A percentile compares a stretch with the other conserved stretches of the same genome.
Conservation (phyloP, 2,797 vertebrate genomes). For the Numenius phaeopus region DNA sequence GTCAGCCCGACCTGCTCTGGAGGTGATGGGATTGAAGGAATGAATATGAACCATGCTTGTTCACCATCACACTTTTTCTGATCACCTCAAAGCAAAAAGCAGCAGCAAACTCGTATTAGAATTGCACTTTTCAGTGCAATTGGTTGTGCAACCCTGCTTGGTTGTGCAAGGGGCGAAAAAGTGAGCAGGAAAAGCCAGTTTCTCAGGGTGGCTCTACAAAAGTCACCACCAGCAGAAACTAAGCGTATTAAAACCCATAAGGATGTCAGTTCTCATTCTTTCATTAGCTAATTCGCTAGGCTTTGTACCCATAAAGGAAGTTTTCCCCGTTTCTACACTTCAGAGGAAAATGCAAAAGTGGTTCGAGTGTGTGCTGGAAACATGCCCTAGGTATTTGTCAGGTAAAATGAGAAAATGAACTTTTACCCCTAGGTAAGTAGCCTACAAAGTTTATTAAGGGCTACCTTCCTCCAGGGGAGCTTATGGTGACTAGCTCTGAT, state of each 20-base stretch:
- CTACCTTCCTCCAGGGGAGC: neutral
- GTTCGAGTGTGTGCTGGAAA: neutral
- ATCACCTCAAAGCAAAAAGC: neutral
- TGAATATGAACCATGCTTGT: neutral
- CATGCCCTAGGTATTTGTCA: neutral
- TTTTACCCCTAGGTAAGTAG: neutral
- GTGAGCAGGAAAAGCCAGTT: neutral
- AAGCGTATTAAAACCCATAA: neutral
- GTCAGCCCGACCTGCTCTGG: neutral
- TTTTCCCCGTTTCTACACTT: neutral
- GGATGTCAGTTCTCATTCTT: neutral
- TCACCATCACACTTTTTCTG: neutral
- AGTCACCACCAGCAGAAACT: neutral
- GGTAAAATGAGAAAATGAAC: constrained; percentile 4
- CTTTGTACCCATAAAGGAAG: neutral
- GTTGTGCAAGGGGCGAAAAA: neutral
- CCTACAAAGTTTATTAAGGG: neutral
- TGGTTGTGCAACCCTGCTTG: neutral
- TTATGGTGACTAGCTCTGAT: neutral
- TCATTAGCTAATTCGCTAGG: neutral
- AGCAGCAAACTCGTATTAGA: neutral
- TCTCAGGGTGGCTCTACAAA: neutral
- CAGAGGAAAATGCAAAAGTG: neutral
- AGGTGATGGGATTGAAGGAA: neutral
- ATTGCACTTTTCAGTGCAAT: neutral